phyloP scores from a whole-genome alignment of 1,140 invertebrate genomes.

The Polyergus mexicanus region DNA sequence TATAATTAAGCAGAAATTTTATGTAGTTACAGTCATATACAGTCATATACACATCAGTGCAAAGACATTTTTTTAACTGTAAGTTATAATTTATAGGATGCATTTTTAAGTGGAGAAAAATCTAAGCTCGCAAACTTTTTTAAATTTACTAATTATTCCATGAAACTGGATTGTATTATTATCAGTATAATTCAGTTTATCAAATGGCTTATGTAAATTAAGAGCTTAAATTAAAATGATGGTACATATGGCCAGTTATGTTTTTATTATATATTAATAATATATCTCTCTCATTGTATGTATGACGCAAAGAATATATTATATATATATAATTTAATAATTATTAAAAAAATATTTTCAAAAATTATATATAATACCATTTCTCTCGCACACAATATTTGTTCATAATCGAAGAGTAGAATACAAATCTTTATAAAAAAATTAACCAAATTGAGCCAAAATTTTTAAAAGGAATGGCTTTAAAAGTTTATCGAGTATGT shows the following conservation, averaged over 20 bases:
- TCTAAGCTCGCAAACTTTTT: conserved; percentile 15
- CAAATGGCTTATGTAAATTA: not conserved
- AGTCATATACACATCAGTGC: not conserved
- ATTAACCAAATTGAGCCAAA: not conserved
- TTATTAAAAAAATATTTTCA: not conserved
- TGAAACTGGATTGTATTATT: not conserved
- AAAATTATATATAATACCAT: not conserved
- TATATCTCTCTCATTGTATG: not conserved
- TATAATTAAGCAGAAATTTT: conserved; percentile 39
- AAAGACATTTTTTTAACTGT: conserved; percentile 26
- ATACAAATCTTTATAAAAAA: not conserved
- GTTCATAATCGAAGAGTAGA: not conserved
- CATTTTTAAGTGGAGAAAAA: not conserved
- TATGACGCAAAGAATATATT: not conserved
- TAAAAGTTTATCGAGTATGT: not conserved
- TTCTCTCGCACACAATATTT: not conserved
- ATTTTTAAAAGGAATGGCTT: not conserved
- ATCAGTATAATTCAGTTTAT: conserved; percentile 1
- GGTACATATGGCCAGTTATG: not conserved
- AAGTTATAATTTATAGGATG: conserved; percentile 12
- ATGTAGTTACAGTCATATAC: conserved; percentile 16
- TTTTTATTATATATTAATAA: not conserved
- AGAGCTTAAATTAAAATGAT: not conserved
- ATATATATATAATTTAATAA: not conserved
- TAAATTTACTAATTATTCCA: conserved; percentile 1